Evolutionary conservation across 1,140 invertebrate species (phyloP).

Genomic region (Tetramorium simillimum): DNA sequence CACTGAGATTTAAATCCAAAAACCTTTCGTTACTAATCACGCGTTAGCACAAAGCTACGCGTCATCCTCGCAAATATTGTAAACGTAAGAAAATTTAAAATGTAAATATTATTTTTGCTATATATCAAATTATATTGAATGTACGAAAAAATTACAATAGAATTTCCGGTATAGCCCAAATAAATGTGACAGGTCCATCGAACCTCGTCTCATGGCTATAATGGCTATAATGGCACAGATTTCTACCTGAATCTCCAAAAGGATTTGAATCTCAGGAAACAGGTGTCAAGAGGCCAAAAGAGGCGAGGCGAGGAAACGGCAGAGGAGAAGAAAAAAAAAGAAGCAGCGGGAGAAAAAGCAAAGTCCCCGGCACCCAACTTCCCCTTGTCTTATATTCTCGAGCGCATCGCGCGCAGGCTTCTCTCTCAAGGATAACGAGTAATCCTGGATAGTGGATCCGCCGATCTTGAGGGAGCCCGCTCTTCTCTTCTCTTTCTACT

Average conservation of each 20-base stretch:
- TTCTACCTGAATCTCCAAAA: conserved; percentile 69
- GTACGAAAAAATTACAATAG: conserved; percentile 12
- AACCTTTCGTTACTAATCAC: too few species aligned
- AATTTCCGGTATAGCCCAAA: not conserved
- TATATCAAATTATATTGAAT: not conserved
- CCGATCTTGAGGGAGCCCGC: conserved; percentile 66
- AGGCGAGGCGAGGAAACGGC: not conserved
- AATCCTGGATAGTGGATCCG: conserved; percentile 80
- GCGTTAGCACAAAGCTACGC: too few species aligned
- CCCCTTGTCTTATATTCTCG: conserved; percentile 74
- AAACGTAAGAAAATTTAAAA: not conserved
- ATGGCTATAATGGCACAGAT: conserved; percentile 35
- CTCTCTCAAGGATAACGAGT: conserved; percentile 81
- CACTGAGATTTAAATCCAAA: too few species aligned
- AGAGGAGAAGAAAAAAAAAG: conserved; percentile 30
- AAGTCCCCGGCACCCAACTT: conserved; percentile 67
- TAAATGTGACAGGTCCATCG: conserved; percentile 55
- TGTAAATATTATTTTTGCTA: not conserved
- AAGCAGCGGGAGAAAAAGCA: conserved; percentile 36
- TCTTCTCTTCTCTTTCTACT: conserved; percentile 43
- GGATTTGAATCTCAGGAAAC: conserved; percentile 71
- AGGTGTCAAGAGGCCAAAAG: conserved; percentile 72
- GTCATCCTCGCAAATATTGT: not conserved
- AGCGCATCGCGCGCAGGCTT: conserved; percentile 73
- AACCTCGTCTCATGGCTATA: conserved; percentile 54